These are phyloP conservation scores for Epinephelus fuscoguttatus DNA, from an alignment of 2,113 vertebrate species.

Conservation along the genomic window DNA sequence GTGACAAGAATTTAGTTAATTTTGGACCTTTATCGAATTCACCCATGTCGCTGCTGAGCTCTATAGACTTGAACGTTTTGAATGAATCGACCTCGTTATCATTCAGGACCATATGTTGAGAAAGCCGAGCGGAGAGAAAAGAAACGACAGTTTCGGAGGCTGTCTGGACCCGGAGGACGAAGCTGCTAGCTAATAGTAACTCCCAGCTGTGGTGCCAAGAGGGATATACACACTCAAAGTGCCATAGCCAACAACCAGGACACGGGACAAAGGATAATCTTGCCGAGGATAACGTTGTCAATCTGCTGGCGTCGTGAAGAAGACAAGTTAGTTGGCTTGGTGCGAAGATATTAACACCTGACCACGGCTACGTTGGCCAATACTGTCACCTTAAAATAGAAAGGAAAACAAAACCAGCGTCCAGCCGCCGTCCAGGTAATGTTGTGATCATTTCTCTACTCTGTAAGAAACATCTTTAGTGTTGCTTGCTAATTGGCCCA, in stretches of 20 bases:
- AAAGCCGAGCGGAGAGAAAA: conserved; percentile 41
- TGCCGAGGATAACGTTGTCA: conserved; percentile 41
- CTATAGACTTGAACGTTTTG: neutral
- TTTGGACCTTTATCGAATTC: neutral
- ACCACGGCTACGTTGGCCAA: conserved; percentile 22
- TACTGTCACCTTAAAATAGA: conserved; percentile 30
- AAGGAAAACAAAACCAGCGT: conserved; percentile 17
- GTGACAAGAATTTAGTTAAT: neutral
- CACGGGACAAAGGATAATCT: conserved; percentile 60
- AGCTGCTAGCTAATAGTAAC: conserved; percentile 46
- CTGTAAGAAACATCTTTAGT: neutral
- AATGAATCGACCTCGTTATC: conserved; percentile 47
- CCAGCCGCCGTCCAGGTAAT: conserved; percentile 65
- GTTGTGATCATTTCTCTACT: neutral
- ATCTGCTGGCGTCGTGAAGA: conserved; percentile 48
- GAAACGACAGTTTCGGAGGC: conserved; percentile 44
- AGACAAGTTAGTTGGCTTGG: conserved; percentile 53
- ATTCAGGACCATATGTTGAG: conserved; percentile 65
- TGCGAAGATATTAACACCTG: conserved; percentile 38
- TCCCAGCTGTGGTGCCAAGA: conserved; percentile 39
- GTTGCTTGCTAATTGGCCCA: conserved; percentile 4
- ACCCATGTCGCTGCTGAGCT: conserved; percentile 9
- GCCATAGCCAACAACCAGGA: conserved; percentile 20
- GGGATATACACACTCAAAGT: conserved; percentile 42
- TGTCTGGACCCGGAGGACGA: conserved; percentile 59